Conservation (phyloP, 2,113 vertebrate genomes). For the Procavia capensis region DNA sequence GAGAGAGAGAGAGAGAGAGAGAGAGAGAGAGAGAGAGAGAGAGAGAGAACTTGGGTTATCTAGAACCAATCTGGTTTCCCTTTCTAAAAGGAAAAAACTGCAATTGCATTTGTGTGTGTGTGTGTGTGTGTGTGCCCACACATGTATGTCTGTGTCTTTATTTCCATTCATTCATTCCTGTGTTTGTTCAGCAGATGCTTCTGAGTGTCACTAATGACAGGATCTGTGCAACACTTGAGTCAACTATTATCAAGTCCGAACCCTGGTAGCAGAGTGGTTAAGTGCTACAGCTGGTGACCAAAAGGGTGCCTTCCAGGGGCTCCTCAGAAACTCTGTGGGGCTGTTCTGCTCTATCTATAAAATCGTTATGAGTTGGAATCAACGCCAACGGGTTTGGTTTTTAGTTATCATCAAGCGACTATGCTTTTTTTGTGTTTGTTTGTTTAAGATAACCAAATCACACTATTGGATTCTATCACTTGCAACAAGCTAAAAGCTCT, state of each 20-base stretch:
- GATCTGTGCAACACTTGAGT: not conserved
- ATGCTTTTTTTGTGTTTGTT: no score
- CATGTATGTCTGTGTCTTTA: not conserved
- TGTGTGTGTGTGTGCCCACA: no score
- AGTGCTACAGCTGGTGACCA: no score
- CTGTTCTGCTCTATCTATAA: no score
- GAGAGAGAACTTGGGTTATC: not conserved
- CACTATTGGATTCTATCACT: not conserved
- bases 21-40: no score
- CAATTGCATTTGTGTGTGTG: not conserved
- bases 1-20: no score
- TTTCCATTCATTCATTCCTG: not conserved
- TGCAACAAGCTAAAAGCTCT: not conserved
- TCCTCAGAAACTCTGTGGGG: no score
- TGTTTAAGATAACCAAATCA: constrained; percentile 12
- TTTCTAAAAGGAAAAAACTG: not conserved
- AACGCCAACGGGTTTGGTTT: no score
- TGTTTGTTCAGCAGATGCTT: constrained; percentile 1
- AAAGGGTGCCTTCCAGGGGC: no score
- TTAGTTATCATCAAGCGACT: no score
- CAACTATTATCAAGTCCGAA: not conserved
- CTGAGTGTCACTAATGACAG: not conserved
- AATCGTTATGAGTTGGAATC: no score
- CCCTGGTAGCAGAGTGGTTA: no score
- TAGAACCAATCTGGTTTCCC: not conserved